Percentiles rank a stretch among this genome's conserved stretches.
phyloP scores from a whole-genome alignment of 2,888 invertebrate species.

The Caenorhabditis plicata region DNA sequence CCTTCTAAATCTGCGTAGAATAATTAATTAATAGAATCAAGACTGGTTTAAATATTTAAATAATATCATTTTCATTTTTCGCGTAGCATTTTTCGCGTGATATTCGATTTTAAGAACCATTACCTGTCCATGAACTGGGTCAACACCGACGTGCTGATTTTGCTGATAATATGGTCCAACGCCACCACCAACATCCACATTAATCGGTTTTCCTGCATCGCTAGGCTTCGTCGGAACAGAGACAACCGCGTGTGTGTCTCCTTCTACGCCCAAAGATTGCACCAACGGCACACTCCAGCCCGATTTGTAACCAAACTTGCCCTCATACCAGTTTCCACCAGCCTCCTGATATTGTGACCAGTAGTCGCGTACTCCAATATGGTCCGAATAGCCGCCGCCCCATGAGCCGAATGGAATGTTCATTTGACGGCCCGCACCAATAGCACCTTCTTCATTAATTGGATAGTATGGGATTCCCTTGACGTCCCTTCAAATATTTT shows the following conservation, averaged over 20 bases:
- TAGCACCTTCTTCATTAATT: conserved; percentile 56
- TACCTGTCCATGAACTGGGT: conserved; percentile 54
- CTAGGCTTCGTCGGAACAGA: conserved; percentile 47
- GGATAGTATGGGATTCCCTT: conserved; percentile 61
- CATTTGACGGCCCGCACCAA: conserved; percentile 48
- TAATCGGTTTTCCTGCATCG: conserved; percentile 54
- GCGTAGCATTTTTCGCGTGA: not conserved
- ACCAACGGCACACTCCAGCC: conserved; percentile 58
- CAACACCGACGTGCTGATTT: conserved; percentile 60
- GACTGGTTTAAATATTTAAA: no score
- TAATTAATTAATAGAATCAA: no score
- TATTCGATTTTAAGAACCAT: no score
- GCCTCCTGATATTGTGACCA: conserved; percentile 56
- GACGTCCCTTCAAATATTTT: conserved; percentile 44
- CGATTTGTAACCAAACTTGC: conserved; percentile 51
- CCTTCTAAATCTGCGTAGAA: no score
- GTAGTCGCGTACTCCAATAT: conserved; percentile 57
- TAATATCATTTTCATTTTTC: no score
- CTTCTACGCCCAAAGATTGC: conserved; percentile 57
- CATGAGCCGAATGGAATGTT: conserved; percentile 57
- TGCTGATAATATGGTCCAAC: conserved; percentile 61
- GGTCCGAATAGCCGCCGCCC: conserved; percentile 59
- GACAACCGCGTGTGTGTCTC: conserved; percentile 48
- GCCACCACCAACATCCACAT: conserved; percentile 54
- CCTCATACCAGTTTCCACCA: conserved; percentile 56